These are phyloP conservation scores for Psephotus haematonotus DNA, from an alignment of 2,113 vertebrate genomes.

Conservation along the genomic window DNA sequence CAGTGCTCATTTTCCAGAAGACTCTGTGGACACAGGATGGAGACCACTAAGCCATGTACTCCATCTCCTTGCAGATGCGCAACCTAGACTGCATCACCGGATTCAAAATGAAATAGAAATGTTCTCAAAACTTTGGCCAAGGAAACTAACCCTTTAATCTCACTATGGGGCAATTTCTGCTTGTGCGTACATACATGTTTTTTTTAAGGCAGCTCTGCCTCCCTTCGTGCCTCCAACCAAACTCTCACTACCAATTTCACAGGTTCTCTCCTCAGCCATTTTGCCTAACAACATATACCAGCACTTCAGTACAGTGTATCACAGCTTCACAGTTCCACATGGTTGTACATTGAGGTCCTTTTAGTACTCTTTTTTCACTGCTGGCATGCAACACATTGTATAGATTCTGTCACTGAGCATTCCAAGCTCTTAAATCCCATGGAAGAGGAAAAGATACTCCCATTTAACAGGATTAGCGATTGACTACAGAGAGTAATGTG, in stretches of 20 bases:
- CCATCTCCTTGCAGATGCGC: neutral
- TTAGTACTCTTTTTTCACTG: neutral
- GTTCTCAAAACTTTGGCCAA: neutral
- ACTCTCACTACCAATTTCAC: neutral
- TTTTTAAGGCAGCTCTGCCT: neutral
- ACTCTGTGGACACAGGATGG: neutral
- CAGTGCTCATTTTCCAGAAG: neutral
- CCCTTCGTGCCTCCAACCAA: neutral
- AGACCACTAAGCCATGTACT: neutral
- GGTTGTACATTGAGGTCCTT: neutral
- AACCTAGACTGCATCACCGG: neutral
- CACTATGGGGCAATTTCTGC: neutral
- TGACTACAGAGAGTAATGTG: neutral
- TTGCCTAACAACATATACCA: neutral
- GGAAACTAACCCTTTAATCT: neutral
- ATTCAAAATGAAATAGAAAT: neutral
- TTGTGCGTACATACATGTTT: rapidly evolving
- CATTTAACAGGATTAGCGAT: neutral
- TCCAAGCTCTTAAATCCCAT: neutral
- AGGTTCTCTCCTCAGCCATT: neutral
- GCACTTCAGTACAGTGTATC: neutral
- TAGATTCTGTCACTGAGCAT: neutral
- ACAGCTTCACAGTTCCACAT: neutral
- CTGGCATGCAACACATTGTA: neutral
- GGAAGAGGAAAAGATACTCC: neutral